Evolutionary conservation across 2,888 invertebrate genomes (phyloP).

Genomic region (Endomychus coccineus): DNA sequence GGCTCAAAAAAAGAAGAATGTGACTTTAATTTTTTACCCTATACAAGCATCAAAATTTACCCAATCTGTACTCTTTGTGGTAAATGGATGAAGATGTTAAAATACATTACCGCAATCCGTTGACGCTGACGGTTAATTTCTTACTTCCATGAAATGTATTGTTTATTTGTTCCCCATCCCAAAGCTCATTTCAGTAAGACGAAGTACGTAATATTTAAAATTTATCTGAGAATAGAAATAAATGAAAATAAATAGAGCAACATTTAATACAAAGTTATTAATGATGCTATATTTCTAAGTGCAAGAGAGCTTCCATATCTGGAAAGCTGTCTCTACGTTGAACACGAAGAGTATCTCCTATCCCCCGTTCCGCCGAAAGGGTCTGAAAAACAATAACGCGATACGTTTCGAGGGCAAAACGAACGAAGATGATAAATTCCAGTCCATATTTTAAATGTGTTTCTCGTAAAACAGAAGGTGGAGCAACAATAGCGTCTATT

Average conservation of each 20-base stretch:
- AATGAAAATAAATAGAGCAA: constrained; percentile 43
- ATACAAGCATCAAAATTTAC: too few relatives aligned
- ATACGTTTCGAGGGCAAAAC: constrained; percentile 20
- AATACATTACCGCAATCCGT: too few relatives aligned
- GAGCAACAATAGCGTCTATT: constrained; percentile 42
- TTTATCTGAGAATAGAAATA: constrained; percentile 38
- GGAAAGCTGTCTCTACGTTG: not conserved
- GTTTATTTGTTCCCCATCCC: too few relatives aligned
- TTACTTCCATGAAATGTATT: too few relatives aligned
- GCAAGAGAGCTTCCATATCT: constrained; percentile 32
- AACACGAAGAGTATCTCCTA: not conserved
- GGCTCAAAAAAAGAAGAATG: too few relatives aligned
- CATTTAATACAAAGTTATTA: constrained; percentile 43
- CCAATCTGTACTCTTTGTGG: too few relatives aligned
- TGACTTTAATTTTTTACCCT: too few relatives aligned
- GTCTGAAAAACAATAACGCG: constrained; percentile 35
- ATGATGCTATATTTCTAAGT: constrained; percentile 41
- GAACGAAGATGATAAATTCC: constrained; percentile 42
- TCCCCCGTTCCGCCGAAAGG: constrained; percentile 23
- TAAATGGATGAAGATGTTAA: too few relatives aligned
- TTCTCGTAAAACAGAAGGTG: constrained; percentile 36
- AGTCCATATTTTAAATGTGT: constrained; percentile 40
- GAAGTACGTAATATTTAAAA: too few relatives aligned
- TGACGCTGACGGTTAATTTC: too few relatives aligned
- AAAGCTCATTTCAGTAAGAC: too few relatives aligned